phyloP scores from a whole-genome alignment of 2,888 invertebrate species.

The Orchestes rusci region DNA sequence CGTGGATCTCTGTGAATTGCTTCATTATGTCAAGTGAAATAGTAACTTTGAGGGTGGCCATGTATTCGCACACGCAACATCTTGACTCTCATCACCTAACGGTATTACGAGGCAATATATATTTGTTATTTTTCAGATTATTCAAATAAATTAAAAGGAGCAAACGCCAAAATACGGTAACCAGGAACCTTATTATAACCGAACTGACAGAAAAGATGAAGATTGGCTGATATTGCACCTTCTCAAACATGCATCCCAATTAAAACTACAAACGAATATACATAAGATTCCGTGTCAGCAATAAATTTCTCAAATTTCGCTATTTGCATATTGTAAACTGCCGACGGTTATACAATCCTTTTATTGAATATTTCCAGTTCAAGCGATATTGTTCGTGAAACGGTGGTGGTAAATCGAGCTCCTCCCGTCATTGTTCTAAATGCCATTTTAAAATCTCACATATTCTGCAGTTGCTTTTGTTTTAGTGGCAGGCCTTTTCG shows the following conservation, averaged over 20 bases:
- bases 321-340: slow-evolving; percentile 14
- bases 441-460: slow-evolving; percentile 15
- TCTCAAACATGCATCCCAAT: slow-evolving; percentile 14
- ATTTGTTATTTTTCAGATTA: no score
- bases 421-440: slow-evolving; percentile 18
- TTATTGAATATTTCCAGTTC: slow-evolving; percentile 13
- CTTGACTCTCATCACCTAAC: no score
- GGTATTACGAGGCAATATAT: no score
- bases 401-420: slow-evolving; percentile 11
- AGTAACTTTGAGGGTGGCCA: no score
- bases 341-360: slow-evolving; percentile 10
- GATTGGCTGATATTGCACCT: no score
- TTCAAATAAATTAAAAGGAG: no score
- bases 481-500: not conserved
- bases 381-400: slow-evolving; percentile 13
- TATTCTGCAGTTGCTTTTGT: slow-evolving; percentile 15
- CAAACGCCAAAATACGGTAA: no score
- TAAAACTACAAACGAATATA: slow-evolving; percentile 13
- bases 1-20: no score
- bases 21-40: no score
- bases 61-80: no score
- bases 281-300: slow-evolving; percentile 14
- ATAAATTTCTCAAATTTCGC: slow-evolving; percentile 17
- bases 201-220: no score
- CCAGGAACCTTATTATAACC: no score